phyloP scores from a whole-genome alignment of 2,888 invertebrate species.

The Sialis lutaria region DNA sequence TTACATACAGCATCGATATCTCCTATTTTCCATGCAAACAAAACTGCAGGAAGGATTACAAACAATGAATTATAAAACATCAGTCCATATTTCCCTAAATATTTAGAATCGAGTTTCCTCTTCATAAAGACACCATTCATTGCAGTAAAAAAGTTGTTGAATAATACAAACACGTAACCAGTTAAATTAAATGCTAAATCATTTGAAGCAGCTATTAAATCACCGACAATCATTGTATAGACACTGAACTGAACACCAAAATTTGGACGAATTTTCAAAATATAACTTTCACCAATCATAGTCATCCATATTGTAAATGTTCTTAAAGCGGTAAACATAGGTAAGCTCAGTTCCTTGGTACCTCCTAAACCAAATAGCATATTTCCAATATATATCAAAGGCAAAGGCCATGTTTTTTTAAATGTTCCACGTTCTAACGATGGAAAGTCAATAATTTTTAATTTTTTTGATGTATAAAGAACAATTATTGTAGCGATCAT shows the following conservation, averaged over 20 bases:
- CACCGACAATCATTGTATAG: slow-evolving; percentile 88
- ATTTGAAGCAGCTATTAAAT: slow-evolving; percentile 79
- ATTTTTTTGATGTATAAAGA: slow-evolving; percentile 51
- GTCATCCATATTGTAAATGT: slow-evolving; percentile 97
- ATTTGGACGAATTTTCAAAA: slow-evolving; percentile 57
- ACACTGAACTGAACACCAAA: slow-evolving; percentile 81
- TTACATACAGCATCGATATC: slow-evolving; percentile 48
- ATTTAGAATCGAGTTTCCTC: slow-evolving; percentile 87
- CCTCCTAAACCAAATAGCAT: slow-evolving; percentile 94
- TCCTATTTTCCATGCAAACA: slow-evolving; percentile 56
- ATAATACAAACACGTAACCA: slow-evolving; percentile 79
- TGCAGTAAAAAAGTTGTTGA: slow-evolving; percentile 93
- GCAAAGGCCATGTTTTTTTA: slow-evolving; percentile 82
- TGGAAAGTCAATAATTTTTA: slow-evolving; percentile 63
- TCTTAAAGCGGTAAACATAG: slow-evolving; percentile 94
- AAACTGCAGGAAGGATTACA: slow-evolving; percentile 61
- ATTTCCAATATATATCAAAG: slow-evolving; percentile 86
- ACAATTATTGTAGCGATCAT: slow-evolving; percentile 75
- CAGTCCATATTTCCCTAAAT: slow-evolving; percentile 80
- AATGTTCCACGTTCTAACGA: slow-evolving; percentile 49
- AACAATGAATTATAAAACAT: slow-evolving; percentile 87
- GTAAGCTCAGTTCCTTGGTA: slow-evolving; percentile 83
- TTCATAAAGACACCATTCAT: slow-evolving; percentile 94
- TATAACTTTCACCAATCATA: slow-evolving; percentile 81
- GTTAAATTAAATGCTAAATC: slow-evolving; percentile 84